These are phyloP conservation scores for Coelopa pilipes DNA, from an alignment of 2,888 invertebrate species.

Conservation along the genomic window DNA sequence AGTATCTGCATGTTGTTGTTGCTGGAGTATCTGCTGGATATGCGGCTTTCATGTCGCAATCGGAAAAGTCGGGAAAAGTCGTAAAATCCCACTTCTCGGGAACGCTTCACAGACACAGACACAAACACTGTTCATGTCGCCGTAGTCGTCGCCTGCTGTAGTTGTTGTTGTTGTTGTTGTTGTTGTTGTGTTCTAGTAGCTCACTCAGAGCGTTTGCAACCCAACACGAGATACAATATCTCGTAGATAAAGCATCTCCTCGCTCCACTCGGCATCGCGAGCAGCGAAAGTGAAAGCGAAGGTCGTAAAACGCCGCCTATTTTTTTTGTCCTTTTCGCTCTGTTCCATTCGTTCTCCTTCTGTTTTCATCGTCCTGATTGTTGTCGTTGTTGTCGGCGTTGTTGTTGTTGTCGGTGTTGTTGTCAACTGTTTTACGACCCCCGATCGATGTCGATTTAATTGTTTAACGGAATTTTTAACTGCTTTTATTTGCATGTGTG, in stretches of 20 bases:
- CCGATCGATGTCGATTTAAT: slow-evolving; percentile 27
- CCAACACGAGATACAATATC: slow-evolving; percentile 18
- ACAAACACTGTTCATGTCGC: too few species aligned
- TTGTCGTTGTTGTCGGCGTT: too few species aligned
- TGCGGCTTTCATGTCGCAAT: slow-evolving; percentile 9
- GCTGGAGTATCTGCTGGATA: slow-evolving; percentile 10
- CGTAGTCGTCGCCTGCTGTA: too few species aligned
- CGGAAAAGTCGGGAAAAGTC: slow-evolving; percentile 34
- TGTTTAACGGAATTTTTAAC: slow-evolving; percentile 31
- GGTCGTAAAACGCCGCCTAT: slow-evolving; percentile 43
- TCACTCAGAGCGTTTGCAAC: background rate
- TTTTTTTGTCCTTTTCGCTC: slow-evolving; percentile 12
- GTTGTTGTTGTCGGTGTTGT: slow-evolving; percentile 19
- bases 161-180: too few species aligned
- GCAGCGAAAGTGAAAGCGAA: slow-evolving; percentile 23
- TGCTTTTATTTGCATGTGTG: slow-evolving; percentile 31
- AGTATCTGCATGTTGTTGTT: slow-evolving; percentile 3
- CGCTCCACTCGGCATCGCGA: slow-evolving; percentile 2
- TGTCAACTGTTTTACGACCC: slow-evolving; percentile 21
- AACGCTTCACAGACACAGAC: too few species aligned
- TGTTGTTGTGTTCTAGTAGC: background rate
- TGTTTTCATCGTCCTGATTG: background rate
- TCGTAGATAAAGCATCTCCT: slow-evolving; percentile 1
- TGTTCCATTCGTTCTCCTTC: slow-evolving; percentile 12
- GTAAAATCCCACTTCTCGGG: slow-evolving; percentile 37